Conservation (phyloP, 2,113 vertebrate species). For the Strigops habroptila region DNA sequence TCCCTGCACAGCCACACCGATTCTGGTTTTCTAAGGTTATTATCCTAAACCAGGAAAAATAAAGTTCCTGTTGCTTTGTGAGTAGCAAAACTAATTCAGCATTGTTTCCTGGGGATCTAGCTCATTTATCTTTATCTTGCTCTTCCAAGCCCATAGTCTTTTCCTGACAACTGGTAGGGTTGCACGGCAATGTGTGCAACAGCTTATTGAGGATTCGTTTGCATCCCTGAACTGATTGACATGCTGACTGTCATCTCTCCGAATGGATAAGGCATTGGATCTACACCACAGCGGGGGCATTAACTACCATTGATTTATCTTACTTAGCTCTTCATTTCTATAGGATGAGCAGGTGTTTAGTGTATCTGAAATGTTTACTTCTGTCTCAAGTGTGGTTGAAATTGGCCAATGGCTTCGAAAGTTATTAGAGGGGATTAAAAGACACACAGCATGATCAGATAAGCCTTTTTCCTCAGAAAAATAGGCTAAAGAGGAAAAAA, state of each 20-base stretch:
- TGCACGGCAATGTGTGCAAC: background rate
- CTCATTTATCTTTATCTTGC: background rate
- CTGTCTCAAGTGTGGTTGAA: constrained; percentile 18
- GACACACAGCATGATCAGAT: constrained; percentile 54
- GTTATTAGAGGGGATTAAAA: constrained; percentile 58
- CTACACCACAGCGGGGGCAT: background rate
- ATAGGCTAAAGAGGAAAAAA: constrained; percentile 30
- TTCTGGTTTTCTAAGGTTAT: background rate
- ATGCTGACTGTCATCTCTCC: background rate
- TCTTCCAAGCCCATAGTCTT: background rate
- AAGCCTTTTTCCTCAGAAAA: constrained; percentile 54
- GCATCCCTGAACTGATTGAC: background rate
- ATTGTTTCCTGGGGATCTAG: background rate
- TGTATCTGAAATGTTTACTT: background rate
- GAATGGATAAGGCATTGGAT: background rate
- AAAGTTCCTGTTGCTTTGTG: background rate
- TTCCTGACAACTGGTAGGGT: background rate
- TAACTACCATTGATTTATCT: background rate
- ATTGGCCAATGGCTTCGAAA: constrained; percentile 55
- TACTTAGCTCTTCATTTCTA: background rate
- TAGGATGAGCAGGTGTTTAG: background rate
- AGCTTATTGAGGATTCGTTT: background rate
- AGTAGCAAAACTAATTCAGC: background rate
- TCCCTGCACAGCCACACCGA: background rate
- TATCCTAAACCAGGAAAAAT: background rate